Evolutionary conservation across 2,888 invertebrate genomes (phyloP).

Genomic region (Trichogramma dendrolimi): DNA sequence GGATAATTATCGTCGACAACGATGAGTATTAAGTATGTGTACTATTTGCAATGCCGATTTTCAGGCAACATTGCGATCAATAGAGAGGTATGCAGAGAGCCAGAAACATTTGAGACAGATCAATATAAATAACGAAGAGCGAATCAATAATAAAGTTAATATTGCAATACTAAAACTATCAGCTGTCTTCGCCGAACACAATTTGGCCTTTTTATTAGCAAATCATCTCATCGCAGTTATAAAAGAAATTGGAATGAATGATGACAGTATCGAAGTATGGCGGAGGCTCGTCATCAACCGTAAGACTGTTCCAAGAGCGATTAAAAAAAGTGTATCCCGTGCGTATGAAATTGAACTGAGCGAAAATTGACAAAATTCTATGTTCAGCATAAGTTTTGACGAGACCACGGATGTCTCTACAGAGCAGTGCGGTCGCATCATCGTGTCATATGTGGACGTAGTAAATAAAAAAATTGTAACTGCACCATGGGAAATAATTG

Average conservation of each 20-base stretch:
- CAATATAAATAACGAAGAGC: background rate
- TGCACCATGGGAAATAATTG: constrained; percentile 23
- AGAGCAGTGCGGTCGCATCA: constrained; percentile 18
- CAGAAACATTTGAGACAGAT: background rate
- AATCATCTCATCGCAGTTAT: background rate
- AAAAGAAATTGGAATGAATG: background rate
- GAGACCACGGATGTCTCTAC: constrained; percentile 26
- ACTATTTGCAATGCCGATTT: background rate
- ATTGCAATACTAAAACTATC: too few relatives aligned
- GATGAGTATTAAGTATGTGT: background rate
- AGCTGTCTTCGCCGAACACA: too few relatives aligned
- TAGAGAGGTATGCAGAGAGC: background rate
- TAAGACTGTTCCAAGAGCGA: background rate
- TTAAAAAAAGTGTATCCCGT: background rate
- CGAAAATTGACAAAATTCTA: constrained; percentile 12
- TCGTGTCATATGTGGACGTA: constrained; percentile 24
- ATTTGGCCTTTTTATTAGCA: too few relatives aligned
- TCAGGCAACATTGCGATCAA: background rate
- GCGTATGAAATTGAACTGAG: constrained; percentile 1
- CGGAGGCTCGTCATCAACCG: background rate
- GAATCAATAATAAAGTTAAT: background rate
- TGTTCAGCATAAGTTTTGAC: constrained; percentile 24
- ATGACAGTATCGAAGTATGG: background rate
- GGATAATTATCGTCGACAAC: constrained; percentile 1
- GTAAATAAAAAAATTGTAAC: constrained; percentile 15